A percentile compares a stretch with the other conserved stretches of the same genome.
Evolutionary conservation across 2,113 vertebrate genomes (phyloP).

Genomic region (Chlamydotis undulata): DNA sequence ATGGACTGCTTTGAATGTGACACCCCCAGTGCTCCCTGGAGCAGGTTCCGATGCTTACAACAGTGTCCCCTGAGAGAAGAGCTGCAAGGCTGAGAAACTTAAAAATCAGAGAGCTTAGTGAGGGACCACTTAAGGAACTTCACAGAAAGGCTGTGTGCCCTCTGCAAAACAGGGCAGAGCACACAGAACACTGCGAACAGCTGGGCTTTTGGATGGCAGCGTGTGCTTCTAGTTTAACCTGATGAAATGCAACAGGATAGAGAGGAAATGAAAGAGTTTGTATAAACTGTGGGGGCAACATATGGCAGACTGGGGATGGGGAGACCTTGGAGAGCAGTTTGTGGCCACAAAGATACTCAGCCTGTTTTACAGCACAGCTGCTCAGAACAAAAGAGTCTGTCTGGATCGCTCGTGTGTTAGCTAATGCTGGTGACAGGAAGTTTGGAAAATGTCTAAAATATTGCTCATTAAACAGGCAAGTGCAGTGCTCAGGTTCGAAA

Average conservation of each 20-base stretch:
- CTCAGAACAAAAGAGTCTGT: constrained; percentile 53
- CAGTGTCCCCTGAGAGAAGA: not conserved
- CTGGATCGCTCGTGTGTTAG: not conserved
- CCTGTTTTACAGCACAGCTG: constrained; percentile 60
- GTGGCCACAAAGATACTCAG: constrained; percentile 21
- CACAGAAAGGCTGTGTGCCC: not conserved
- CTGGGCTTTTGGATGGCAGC: fast-evolving
- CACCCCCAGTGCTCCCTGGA: not conserved
- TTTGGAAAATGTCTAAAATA: constrained; percentile 61
- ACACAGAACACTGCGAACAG: not conserved
- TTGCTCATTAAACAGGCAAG: constrained; percentile 37
- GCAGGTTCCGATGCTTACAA: not conserved
- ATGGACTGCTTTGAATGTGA: not conserved
- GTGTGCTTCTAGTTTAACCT: not conserved
- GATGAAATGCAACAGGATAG: constrained; percentile 49
- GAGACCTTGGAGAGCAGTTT: constrained; percentile 53
- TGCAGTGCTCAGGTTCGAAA: not conserved
- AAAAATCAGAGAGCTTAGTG: not conserved
- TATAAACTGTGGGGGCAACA: constrained; percentile 34
- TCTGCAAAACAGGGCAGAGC: not conserved
- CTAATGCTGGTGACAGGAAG: constrained; percentile 54
- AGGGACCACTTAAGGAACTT: not conserved
- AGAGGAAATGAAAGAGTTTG: constrained; percentile 56
- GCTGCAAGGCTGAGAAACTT: not conserved
- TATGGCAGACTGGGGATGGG: constrained; percentile 42